Evolutionary conservation across 2,113 vertebrate genomes (phyloP).

Genomic region (Emydura subglobosa): DNA sequence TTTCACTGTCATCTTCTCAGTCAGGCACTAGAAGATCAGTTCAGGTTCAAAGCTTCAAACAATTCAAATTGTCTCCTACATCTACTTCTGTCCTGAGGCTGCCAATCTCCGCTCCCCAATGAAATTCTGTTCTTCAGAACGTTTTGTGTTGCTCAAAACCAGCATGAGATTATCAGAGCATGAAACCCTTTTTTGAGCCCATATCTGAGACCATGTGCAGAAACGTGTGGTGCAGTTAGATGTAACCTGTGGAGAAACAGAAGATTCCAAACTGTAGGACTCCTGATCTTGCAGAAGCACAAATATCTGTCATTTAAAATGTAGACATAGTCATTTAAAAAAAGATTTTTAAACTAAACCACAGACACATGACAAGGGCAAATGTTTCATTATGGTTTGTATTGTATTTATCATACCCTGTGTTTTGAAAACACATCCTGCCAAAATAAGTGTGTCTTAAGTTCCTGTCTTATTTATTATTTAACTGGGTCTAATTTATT

Average conservation of each 20-base stretch:
- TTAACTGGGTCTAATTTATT: background rate
- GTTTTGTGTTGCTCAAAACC: rapidly evolving
- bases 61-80: rapidly evolving
- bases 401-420: rapidly evolving
- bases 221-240: background rate
- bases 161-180: rapidly evolving
- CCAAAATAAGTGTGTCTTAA: background rate
- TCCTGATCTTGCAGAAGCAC: background rate
- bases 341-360: background rate
- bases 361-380: background rate
- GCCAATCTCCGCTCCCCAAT: background rate
- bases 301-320: background rate
- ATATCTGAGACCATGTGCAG: background rate
- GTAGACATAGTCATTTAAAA: background rate
- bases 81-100: background rate
- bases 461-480: conserved; percentile 54
- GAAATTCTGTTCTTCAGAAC: background rate
- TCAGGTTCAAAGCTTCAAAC: rapidly evolving
- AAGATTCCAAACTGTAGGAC: background rate
- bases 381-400: background rate
- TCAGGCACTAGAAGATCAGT: rapidly evolving
- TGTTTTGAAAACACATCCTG: background rate
- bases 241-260: background rate
- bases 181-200: rapidly evolving
- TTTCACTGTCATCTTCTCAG: rapidly evolving